These are phyloP conservation scores for Cladopsammia gracilis DNA, from an alignment of 64 coral and sea anemone genomes.

Conservation along the genomic window DNA sequence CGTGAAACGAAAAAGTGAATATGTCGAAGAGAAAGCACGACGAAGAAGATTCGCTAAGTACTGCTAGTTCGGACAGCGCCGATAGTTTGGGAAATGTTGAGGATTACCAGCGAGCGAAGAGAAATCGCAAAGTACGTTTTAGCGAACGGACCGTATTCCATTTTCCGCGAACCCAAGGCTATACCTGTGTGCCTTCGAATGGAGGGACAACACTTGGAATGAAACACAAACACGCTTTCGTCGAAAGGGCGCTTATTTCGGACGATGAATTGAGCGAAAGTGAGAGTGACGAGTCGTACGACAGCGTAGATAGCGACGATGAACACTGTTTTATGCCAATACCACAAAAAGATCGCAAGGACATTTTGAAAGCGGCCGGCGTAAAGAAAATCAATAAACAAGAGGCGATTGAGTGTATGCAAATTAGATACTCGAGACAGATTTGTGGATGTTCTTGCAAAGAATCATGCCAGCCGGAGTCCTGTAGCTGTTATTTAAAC, in stretches of 20 bases:
- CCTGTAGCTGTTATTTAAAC: slow-evolving; percentile 88
- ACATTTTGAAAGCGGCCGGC: slow-evolving; percentile 97
- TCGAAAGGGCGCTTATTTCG: slow-evolving; percentile 78
- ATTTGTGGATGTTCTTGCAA: slow-evolving; percentile 95
- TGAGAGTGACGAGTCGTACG: slow-evolving; percentile 79
- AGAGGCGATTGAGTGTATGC: slow-evolving; percentile 94
- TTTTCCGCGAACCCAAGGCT: slow-evolving; percentile 92
- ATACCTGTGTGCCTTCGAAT: slow-evolving; percentile 93
- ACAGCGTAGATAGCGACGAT: slow-evolving; percentile 66
- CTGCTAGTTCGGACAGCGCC: slow-evolving; percentile 79
- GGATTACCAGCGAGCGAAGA: slow-evolving; percentile 68
- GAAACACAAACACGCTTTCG: slow-evolving; percentile 87
- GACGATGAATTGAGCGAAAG: slow-evolving; percentile 74
- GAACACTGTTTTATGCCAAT: slow-evolving; percentile 86
- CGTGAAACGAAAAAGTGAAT: slow-evolving; percentile 20
- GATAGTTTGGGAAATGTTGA: slow-evolving; percentile 80
- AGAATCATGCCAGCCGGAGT: slow-evolving; percentile 70
- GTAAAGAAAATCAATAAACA: slow-evolving; percentile 99
- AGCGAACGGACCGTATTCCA: slow-evolving; percentile 87
- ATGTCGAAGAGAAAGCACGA: slow-evolving; percentile 68
- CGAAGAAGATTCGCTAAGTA: slow-evolving; percentile 87
- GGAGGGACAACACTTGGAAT: slow-evolving; percentile 98
- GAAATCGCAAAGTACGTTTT: slow-evolving; percentile 78
- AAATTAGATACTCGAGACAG: slow-evolving; percentile 94
- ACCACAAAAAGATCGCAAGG: slow-evolving; percentile 92